These are phyloP conservation scores for Addax nasomaculatus DNA, from an alignment of 2,113 vertebrate genomes.

Conservation along the genomic window DNA sequence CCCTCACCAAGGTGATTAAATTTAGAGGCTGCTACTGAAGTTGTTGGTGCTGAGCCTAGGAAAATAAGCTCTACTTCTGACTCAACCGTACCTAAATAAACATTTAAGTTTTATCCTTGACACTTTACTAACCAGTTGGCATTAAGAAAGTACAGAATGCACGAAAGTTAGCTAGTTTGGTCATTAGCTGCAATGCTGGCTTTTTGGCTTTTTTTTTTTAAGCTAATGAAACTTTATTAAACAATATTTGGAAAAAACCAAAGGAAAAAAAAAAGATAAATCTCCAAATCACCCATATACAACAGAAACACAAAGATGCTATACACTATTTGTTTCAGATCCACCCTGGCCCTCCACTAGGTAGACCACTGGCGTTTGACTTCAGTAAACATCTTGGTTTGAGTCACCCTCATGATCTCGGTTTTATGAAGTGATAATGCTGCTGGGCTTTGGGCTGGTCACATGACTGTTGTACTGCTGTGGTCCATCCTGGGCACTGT, in stretches of 20 bases:
- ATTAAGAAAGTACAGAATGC: background rate
- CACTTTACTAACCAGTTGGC: background rate
- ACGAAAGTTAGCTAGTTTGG: background rate
- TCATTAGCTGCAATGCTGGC: background rate
- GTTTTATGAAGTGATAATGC: background rate
- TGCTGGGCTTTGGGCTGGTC: background rate
- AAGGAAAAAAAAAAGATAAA: background rate
- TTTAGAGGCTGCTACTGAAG: constrained; percentile 3
- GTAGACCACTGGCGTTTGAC: background rate
- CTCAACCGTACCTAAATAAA: constrained; percentile 19
- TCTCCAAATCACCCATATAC: background rate
- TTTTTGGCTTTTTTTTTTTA: background rate
- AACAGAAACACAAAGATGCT: background rate
- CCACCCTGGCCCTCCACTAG: background rate
- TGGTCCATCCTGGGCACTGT: background rate
- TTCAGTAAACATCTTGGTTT: background rate
- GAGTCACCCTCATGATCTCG: background rate
- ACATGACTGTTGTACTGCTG: background rate
- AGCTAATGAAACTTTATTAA: background rate
- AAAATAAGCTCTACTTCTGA: constrained; percentile 24
- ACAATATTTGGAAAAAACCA: background rate
- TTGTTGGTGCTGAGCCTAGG: background rate
- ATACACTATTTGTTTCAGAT: background rate
- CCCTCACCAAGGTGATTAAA: background rate
- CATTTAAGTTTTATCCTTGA: constrained; percentile 30